Evolutionary conservation across 2,888 invertebrate genomes (phyloP).

Genomic region (Cetonia aurata): DNA sequence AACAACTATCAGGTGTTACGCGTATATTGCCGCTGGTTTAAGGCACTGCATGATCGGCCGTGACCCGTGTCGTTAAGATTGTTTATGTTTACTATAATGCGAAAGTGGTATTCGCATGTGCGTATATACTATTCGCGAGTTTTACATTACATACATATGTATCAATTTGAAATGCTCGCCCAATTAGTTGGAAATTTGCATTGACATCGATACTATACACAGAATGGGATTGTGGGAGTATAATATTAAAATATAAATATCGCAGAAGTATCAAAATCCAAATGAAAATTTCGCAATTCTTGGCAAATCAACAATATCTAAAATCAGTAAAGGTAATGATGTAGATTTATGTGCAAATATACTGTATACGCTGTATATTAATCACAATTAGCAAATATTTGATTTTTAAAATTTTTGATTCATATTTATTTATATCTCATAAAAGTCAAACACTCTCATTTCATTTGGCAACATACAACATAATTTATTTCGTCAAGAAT

Average conservation of each 20-base stretch:
- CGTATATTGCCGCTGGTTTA: not conserved
- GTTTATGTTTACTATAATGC: constrained; percentile 6
- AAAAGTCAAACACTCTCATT: too few relatives aligned
- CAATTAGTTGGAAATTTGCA: constrained; percentile 9
- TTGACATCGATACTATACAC: constrained; percentile 4
- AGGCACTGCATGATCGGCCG: not conserved
- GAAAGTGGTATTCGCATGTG: not conserved
- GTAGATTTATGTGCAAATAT: not conserved
- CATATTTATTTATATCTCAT: too few relatives aligned
- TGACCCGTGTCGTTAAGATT: constrained; percentile 9
- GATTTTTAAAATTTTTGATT: too few relatives aligned
- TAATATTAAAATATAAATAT: constrained; percentile 7
- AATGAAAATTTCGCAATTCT: not conserved
- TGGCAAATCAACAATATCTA: not conserved
- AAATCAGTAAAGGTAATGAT: not conserved
- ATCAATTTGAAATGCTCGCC: not conserved
- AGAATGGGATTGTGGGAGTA: not conserved
- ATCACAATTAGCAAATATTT: not conserved
- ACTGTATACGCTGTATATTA: not conserved
- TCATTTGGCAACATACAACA: too few relatives aligned
- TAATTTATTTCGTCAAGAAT: too few relatives aligned
- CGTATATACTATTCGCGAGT: not conserved
- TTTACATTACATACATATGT: not conserved
- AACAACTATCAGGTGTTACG: constrained; percentile 9
- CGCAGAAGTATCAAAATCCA: not conserved